A percentile compares a stretch with the other conserved stretches of the same genome.
Conservation (phyloP, 2,888 invertebrate species). For the Dioctria linearis region DNA sequence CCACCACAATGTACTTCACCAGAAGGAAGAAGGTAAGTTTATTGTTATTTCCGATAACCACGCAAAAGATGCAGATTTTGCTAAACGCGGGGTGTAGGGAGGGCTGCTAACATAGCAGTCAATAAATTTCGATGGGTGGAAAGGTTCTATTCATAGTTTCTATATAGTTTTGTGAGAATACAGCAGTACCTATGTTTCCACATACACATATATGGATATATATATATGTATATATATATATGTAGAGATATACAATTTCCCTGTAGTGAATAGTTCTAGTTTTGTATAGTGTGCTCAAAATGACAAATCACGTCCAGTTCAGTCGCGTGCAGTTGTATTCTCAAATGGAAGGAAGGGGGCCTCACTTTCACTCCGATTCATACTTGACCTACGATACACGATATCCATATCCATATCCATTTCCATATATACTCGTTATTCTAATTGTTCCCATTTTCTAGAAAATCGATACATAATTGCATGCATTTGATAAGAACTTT, state of each 20-base stretch:
- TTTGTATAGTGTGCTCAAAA: constrained; percentile 4
- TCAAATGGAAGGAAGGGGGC: constrained; percentile 15
- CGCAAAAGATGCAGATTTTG: background rate
- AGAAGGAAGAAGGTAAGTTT: constrained; percentile 57
- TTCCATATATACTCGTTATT: background rate
- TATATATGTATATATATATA: too few relatives aligned
- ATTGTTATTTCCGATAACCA: constrained; percentile 28
- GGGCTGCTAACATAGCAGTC: constrained; percentile 14
- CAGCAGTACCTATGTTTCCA: background rate
- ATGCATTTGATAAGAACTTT: constrained; percentile 5
- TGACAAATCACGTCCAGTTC: constrained; percentile 35
- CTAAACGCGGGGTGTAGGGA: background rate
- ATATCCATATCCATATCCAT: background rate
- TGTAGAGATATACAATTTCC: too few relatives aligned
- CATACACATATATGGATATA: too few relatives aligned
- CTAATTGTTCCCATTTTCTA: constrained; percentile 25
- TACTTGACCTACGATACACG: constrained; percentile 57
- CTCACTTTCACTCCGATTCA: constrained; percentile 31
- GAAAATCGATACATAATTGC: constrained; percentile 40
- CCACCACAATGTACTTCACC: constrained; percentile 54
- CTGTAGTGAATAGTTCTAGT: constrained; percentile 12
- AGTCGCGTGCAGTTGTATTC: constrained; percentile 15
- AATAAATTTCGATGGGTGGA: constrained; percentile 39
- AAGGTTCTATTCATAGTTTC: constrained; percentile 33
- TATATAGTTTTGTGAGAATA: background rate